Conservation (phyloP, 2,888 invertebrate genomes). For the Drosophila meridionalis region DNA sequence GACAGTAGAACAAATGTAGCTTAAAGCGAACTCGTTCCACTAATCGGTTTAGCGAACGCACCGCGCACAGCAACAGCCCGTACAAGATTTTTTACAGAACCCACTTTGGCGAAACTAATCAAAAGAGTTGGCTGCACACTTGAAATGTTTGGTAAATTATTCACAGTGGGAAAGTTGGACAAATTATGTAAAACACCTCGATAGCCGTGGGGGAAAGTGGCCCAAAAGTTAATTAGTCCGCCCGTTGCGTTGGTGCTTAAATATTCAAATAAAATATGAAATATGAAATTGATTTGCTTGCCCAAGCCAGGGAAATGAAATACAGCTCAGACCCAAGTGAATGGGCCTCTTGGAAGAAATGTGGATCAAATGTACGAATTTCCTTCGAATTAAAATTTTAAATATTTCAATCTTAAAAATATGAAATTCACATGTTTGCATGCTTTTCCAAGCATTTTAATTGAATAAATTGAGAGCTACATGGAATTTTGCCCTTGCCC, state of each 20-base stretch:
- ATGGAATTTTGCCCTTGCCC: neutral
- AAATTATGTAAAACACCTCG: constrained; percentile 33
- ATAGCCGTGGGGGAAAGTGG: constrained; percentile 1
- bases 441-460: constrained; percentile 5
- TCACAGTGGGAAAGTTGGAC: constrained; percentile 20
- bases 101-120: constrained; percentile 28
- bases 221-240: constrained; percentile 27
- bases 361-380: neutral
- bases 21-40: constrained; percentile 51
- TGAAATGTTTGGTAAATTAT: constrained; percentile 25
- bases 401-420: constrained; percentile 4
- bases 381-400: neutral
- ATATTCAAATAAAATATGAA: constrained; percentile 15
- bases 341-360: neutral
- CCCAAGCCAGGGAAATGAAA: neutral
- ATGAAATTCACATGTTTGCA: neutral
- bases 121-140: constrained; percentile 19
- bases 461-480: constrained; percentile 39
- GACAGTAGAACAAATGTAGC: constrained; percentile 5
- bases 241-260: constrained; percentile 6
- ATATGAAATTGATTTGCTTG: constrained; percentile 10
- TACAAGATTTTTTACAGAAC: constrained; percentile 31
- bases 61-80: constrained; percentile 24
- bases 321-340: neutral
- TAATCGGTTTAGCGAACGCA: constrained; percentile 23